phyloP scores from a whole-genome alignment of 2,888 invertebrate species.

The Cosmia trapezina region DNA sequence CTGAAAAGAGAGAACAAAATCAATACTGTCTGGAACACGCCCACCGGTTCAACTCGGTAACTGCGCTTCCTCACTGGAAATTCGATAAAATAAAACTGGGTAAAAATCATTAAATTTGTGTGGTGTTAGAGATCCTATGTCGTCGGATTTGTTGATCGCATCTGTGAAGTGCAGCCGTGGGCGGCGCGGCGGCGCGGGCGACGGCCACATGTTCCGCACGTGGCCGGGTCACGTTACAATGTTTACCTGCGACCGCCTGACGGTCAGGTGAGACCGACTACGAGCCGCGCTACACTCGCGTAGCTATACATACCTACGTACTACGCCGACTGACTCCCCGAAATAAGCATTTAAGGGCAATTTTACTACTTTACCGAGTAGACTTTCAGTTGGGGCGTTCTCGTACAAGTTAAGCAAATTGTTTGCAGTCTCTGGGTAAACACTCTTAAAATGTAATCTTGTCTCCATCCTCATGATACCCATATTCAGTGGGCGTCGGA shows the following conservation, averaged over 20 bases:
- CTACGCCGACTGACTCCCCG: slow-evolving; percentile 65
- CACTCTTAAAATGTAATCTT: slow-evolving; percentile 78
- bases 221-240: slow-evolving; percentile 88
- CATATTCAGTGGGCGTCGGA: slow-evolving; percentile 82
- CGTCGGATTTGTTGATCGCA: slow-evolving; percentile 51
- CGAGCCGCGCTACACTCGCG: slow-evolving; percentile 63
- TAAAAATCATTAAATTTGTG: slow-evolving; percentile 87
- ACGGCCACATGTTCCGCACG: slow-evolving; percentile 85
- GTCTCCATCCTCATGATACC: slow-evolving; percentile 75
- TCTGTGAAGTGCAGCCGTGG: slow-evolving; percentile 37
- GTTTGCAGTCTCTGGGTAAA: slow-evolving; percentile 70
- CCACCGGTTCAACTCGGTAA: slow-evolving; percentile 87
- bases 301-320: slow-evolving; percentile 66
- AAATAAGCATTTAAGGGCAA: slow-evolving; percentile 62
- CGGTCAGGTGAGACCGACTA: slow-evolving; percentile 85
- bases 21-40: slow-evolving; percentile 90
- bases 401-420: slow-evolving; percentile 69
- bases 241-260: slow-evolving; percentile 87
- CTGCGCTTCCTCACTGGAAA: slow-evolving; percentile 89
- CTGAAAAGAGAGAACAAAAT: slow-evolving; percentile 85
- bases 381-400: slow-evolving; percentile 55
- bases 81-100: slow-evolving; percentile 89
- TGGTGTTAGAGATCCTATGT: slow-evolving; percentile 72
- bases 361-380: slow-evolving; percentile 60
- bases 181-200: slow-evolving; percentile 25